Evolutionary conservation across 2,888 invertebrate genomes (phyloP), one percentile per base, ranked within the genome.

Genomic region (Morpho achilles): DNA sequence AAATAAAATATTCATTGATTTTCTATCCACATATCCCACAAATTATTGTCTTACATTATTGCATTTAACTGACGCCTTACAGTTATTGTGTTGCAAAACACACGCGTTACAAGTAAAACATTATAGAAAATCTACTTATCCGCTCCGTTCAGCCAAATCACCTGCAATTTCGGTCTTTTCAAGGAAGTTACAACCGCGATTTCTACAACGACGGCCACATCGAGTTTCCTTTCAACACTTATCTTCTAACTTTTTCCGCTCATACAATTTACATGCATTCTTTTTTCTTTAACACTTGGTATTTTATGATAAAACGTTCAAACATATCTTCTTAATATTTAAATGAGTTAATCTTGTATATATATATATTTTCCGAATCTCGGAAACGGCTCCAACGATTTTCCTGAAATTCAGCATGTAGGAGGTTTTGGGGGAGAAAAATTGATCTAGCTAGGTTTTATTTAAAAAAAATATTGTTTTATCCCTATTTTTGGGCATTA

Each of bases 161-260:
- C 22, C 47, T 46, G 50, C 49, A 63, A 44, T 56, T 58, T 58
- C 43, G 16, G 52, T 56, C 53, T 59, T 54, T 59, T 50, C 57
- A 53, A 64, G 64, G 64, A 64, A 60, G 55, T 54, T 58, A 47
- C 48, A 51, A 41, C 72, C 68, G 70, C 82, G 84, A 83, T 85
- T 84, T 85, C 84, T 82, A 84, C 69, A 66, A 63, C 63, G 62
- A 66, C 67, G 64, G 63, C 53, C 62, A 64, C 63, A 58, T 61
- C 57, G 64, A 59, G 65, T 76, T 72, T 79, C 79, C 82, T 84
- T 84, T 82, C 76, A 71, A 65, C 63, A 69, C 64, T 69, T 67
- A 67, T 50, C 40, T 39, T 43, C 23, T 7, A 10, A n/a, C 7
- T n/a, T 10, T 5, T 10, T 50, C 39, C 39, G 39, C 1, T 7